Evolutionary conservation across 2,888 invertebrate genomes (phyloP).

Genomic region (Pristionchus entomophagus): DNA sequence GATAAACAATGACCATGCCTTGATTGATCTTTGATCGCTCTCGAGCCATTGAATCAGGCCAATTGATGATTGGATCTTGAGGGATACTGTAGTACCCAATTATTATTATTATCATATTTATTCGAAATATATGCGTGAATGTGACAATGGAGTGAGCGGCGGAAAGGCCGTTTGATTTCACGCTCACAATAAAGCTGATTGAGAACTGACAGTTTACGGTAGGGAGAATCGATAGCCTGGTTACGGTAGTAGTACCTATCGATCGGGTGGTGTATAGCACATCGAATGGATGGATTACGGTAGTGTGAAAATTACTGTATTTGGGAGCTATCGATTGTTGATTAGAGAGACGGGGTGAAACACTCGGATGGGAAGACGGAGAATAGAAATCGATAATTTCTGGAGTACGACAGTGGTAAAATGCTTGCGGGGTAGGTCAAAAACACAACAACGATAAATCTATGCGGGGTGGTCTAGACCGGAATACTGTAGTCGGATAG

Average conservation of each 20-base stretch:
- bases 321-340: no score
- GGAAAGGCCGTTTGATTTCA: not conserved
- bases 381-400: no score
- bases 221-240: no score
- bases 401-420: not conserved
- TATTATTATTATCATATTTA: no score
- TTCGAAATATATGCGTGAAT: not conserved
- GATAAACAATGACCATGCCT: not conserved
- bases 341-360: constrained; percentile 12
- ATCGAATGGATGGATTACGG: not conserved
- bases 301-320: not conserved
- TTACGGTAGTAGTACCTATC: no score
- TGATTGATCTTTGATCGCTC: no score
- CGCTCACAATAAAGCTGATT: constrained; percentile 35
- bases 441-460: not conserved
- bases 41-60: no score
- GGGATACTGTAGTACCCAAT: no score
- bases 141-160: not conserved
- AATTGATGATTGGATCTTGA: no score
- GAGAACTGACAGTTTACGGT: no score
- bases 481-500: no score
- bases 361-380: constrained; percentile 8
- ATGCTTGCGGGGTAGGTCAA: not conserved
- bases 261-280: not conserved
- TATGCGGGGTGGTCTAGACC: constrained; percentile 16